phyloP scores from a whole-genome alignment of 2,797 vertebrate species.

The Bradypus variegatus region DNA sequence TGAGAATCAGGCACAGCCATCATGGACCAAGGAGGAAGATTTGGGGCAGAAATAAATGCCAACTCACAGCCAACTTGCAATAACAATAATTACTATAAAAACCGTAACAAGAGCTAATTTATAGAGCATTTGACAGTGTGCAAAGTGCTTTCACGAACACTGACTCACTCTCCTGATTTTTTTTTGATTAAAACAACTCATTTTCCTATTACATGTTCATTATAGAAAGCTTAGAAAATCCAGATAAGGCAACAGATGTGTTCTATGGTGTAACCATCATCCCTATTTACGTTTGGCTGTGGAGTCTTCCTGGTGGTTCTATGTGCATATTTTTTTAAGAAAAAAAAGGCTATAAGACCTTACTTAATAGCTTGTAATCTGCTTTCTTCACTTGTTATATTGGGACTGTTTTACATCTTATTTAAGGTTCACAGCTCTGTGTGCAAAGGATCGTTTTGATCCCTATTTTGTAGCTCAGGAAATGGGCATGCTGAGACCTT shows the following conservation, averaged over 20 bases:
- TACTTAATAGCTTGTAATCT: background rate
- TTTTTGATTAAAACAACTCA: slow-evolving; percentile 38
- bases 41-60: background rate
- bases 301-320: background rate
- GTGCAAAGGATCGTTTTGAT: background rate
- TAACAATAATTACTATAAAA: background rate
- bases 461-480: background rate
- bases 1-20: fast-evolving
- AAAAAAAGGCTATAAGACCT: background rate
- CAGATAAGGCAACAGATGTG: background rate
- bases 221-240: slow-evolving; percentile 17
- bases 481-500: background rate
- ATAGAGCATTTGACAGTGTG: background rate
- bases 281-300: background rate
- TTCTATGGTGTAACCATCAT: background rate
- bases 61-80: background rate
- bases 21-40: background rate
- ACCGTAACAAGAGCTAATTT: background rate
- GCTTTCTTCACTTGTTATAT: background rate
- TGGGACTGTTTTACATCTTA: background rate
- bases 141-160: background rate
- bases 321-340: background rate
- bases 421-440: background rate
- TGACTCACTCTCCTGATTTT: background rate
- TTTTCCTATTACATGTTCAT: slow-evolving; percentile 28